phyloP scores from a whole-genome alignment of 2,113 vertebrate species.

The Clupea harengus region DNA sequence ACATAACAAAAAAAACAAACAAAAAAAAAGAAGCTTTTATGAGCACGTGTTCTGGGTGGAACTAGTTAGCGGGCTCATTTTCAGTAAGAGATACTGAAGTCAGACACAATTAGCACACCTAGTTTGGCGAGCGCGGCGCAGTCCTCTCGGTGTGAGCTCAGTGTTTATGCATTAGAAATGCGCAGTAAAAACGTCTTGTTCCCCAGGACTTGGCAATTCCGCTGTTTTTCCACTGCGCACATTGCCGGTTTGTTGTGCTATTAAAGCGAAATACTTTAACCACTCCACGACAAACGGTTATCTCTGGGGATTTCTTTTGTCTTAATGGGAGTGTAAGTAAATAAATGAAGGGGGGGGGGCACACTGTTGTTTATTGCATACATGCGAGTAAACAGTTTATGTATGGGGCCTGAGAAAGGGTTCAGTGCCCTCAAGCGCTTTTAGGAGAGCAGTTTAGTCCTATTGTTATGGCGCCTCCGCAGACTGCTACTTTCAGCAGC shows the following conservation, averaged over 20 bases:
- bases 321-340: not conserved
- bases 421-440: constrained; percentile 27
- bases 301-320: not conserved
- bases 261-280: constrained; percentile 50
- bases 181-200: constrained; percentile 46
- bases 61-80: constrained; percentile 64
- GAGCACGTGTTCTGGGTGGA: constrained; percentile 48
- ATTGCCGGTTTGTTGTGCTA: constrained; percentile 42
- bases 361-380: constrained; percentile 5
- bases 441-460: not conserved
- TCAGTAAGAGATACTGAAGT: constrained; percentile 55
- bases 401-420: not conserved
- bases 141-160: constrained; percentile 39
- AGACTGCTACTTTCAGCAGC: not conserved
- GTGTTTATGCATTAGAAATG: constrained; percentile 51
- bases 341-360: not conserved
- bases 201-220: constrained; percentile 46
- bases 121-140: constrained; percentile 47
- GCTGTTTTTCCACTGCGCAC: constrained; percentile 50
- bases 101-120: constrained; percentile 52
- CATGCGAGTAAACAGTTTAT: constrained; percentile 36
- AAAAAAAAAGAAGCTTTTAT: constrained; percentile 46
- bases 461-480: constrained; percentile 15
- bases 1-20: constrained; percentile 1
- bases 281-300: constrained; percentile 36